Conservation (phyloP, 2,113 vertebrate species). For the Hemibagrus wyckioides region DNA sequence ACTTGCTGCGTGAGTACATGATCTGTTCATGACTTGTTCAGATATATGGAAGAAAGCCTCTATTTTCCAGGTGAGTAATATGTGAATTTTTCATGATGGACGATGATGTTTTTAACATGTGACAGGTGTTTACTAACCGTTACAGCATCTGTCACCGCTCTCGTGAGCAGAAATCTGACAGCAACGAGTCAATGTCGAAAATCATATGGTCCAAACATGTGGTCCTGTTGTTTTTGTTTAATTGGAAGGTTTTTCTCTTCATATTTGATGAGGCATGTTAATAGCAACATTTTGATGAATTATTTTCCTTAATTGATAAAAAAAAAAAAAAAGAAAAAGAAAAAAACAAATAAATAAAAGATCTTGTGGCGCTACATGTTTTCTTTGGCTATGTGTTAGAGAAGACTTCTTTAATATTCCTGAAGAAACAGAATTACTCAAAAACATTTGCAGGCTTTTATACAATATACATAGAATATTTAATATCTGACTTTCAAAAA, state of each 20-base stretch:
- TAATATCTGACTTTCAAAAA: neutral
- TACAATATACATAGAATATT: neutral
- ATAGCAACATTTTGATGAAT: neutral
- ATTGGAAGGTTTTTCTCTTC: neutral
- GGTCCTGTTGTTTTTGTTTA: neutral
- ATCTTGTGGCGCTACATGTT: neutral
- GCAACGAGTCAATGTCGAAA: neutral
- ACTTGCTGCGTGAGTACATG: neutral
- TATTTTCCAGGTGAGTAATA: neutral
- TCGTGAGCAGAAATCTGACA: neutral
- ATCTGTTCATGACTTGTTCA: neutral
- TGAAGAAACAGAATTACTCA: neutral
- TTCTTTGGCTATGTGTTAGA: neutral
- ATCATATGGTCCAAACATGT: neutral
- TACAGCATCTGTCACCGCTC: neutral
- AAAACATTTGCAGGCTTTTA: neutral
- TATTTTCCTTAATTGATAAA: neutral
- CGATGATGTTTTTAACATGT: neutral
- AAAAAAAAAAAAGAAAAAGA: neutral
- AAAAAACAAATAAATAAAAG: neutral
- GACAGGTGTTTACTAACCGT: neutral
- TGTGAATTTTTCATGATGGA: neutral
- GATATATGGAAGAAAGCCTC: neutral
- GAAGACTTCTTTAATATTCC: neutral
- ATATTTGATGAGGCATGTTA: neutral